Evolutionary conservation across 2,888 invertebrate genomes (phyloP).

Genomic region (Beris chalybata): DNA sequence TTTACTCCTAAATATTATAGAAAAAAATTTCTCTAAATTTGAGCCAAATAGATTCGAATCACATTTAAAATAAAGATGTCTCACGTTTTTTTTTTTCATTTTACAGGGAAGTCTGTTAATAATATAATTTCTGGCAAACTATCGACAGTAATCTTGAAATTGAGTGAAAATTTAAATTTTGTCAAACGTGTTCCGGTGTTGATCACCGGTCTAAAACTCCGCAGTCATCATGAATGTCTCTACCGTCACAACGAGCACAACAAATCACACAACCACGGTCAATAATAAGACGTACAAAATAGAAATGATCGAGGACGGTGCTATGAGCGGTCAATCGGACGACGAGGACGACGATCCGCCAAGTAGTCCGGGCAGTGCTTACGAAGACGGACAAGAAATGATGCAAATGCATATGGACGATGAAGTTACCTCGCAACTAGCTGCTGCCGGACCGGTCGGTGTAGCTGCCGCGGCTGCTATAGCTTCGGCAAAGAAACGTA

Average conservation of each 20-base stretch:
- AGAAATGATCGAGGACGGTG: conserved; percentile 69
- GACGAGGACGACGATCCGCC: conserved; percentile 87
- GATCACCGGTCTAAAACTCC: too few relatives aligned
- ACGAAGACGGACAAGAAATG: conserved; percentile 81
- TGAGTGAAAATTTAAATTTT: too few relatives aligned
- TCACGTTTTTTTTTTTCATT: too few relatives aligned
- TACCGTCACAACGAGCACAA: conserved; percentile 51
- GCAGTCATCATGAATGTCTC: conserved; percentile 49
- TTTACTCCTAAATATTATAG: too few relatives aligned
- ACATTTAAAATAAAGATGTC: too few relatives aligned
- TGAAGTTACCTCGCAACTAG: conserved; percentile 94
- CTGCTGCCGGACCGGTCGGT: conserved; percentile 95
- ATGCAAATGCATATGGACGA: conserved; percentile 85
- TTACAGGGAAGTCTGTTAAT: too few relatives aligned
- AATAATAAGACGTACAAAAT: conserved; percentile 64
- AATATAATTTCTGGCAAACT: too few relatives aligned
- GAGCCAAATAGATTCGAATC: too few relatives aligned
- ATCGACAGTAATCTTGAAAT: too few relatives aligned
- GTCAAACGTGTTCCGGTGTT: too few relatives aligned
- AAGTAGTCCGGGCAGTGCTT: conserved; percentile 75
- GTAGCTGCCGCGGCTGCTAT: conserved; percentile 97
- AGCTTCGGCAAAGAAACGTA: conserved; percentile 92
- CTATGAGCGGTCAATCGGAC: conserved; percentile 65
- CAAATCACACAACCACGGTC: conserved; percentile 44
- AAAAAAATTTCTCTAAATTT: too few relatives aligned